Percentiles rank a stretch among this genome's conserved stretches.
Evolutionary conservation across 2,113 vertebrate genomes (phyloP).

Genomic region (Caranx melampygus): DNA sequence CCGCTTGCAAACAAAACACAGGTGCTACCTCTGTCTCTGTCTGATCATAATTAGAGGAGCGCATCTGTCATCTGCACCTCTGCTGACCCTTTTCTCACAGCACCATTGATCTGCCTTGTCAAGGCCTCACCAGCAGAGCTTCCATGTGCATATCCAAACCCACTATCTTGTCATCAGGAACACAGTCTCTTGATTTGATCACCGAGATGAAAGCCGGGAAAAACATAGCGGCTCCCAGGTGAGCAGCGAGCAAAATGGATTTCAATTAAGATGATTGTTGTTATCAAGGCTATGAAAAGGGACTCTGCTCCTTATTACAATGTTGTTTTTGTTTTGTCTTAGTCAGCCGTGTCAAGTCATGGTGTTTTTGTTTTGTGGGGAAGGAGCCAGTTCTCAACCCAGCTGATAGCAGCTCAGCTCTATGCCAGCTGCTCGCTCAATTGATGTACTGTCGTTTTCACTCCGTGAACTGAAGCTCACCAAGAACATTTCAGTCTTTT

Average conservation of each 20-base stretch:
- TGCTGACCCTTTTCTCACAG: slow-evolving; percentile 53
- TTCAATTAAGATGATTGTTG: slow-evolving; percentile 59
- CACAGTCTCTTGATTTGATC: slow-evolving; percentile 53
- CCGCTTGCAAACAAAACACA: slow-evolving; percentile 53
- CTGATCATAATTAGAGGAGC: slow-evolving; percentile 68
- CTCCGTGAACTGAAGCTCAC: slow-evolving; percentile 35
- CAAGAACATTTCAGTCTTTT: slow-evolving; percentile 32
- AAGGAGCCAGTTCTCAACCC: slow-evolving; percentile 15
- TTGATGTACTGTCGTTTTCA: slow-evolving; percentile 23
- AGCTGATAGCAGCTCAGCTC: slow-evolving; percentile 15
- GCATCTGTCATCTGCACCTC: slow-evolving; percentile 58
- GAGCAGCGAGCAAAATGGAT: slow-evolving; percentile 45
- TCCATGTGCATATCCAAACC: slow-evolving; percentile 42
- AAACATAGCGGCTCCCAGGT: slow-evolving; percentile 42
- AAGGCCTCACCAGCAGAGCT: slow-evolving; percentile 28
- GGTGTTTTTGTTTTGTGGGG: slow-evolving; percentile 8
- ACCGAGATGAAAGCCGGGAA: slow-evolving; percentile 45
- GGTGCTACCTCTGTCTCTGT: slow-evolving; percentile 44
- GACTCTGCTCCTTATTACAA: slow-evolving; percentile 8
- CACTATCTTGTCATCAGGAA: slow-evolving; percentile 48
- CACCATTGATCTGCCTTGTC: slow-evolving; percentile 61
- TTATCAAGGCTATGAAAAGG: slow-evolving; percentile 31
- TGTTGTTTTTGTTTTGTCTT: slow-evolving; percentile 28
- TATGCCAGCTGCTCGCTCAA: slow-evolving; percentile 39
- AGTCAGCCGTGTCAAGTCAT: slow-evolving; percentile 25